Evolutionary conservation across 2,888 invertebrate species (phyloP), one percentile per base, ranked within the genome.

Genomic region (Cremastobaeus sp.): DNA sequence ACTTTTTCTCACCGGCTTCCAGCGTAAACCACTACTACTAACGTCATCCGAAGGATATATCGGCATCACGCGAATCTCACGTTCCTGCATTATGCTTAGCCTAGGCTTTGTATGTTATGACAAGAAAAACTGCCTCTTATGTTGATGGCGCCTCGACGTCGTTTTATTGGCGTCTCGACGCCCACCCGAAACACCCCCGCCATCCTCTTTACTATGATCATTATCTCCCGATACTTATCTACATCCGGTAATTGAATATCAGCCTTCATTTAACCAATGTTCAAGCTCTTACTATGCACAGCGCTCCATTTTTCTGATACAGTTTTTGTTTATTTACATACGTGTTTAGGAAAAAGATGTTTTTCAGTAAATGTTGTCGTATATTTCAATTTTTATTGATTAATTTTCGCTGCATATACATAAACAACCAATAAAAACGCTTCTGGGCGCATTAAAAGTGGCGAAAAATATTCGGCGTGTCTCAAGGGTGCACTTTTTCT

Each of bases 221-320:
- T 76, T 76, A 76, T 62, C 60, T 55, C 32, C 18, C 34, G 41
- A 76, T 76, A 72, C 69, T 72, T 69, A 60, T 69, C 64, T 52
- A 37, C 71, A 50, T 57, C 57, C 57, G 64, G 64, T 64, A 64
- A 71, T 64, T 64, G 71, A 64, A 71, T 64, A 64, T 64, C 57
- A 50, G 50, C 43, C 39, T 55, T 62, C 48, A 12, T 55, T n/a
- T 25, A 37, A 11, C 32, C 43, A 25, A 57, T 43, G 11, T 32
- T 21, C 28, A 25, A 50, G 50, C 48, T 41, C 5, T 43, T 8
- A 32, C 34, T 11, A 3, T 11, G 9, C 20, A 14, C n/a, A 45
- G 39, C 18, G 30, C 50, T 50, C 25, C 11, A 28, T 45, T 30
- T 35, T 52, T 45, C 32, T 41, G 18, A 41, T 41, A 4, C 20